Conservation (phyloP, 2,888 invertebrate species). For the Lacanobia wlatinum region DNA sequence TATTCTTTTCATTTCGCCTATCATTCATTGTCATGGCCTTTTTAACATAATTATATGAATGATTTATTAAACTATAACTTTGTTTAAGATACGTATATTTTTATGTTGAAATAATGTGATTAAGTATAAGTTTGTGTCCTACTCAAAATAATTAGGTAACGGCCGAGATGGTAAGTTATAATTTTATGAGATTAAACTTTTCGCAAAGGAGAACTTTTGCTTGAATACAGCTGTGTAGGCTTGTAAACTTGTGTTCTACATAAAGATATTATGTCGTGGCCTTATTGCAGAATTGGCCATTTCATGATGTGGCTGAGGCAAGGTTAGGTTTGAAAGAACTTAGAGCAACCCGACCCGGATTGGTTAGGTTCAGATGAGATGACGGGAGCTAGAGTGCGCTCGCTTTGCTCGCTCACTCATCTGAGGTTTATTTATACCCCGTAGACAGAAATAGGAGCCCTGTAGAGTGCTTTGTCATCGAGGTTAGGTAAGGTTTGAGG, state of each 20-base stretch:
- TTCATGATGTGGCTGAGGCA: neutral
- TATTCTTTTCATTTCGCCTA: neutral
- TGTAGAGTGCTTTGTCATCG: too few species aligned
- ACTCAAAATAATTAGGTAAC: neutral
- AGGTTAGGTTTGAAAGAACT: neutral
- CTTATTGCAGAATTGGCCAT: neutral
- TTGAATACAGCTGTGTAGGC: conserved; percentile 13
- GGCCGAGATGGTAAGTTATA: neutral
- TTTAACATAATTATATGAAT: neutral
- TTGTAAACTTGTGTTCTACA: neutral
- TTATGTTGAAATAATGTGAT: neutral
- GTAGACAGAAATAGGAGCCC: too few species aligned
- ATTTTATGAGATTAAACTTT: conserved; percentile 6
- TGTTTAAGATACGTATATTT: neutral
- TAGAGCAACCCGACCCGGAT: too few species aligned
- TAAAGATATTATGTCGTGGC: neutral
- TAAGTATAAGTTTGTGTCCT: neutral
- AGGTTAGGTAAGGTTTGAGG: too few species aligned
- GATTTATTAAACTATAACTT: neutral
- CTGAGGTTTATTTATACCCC: too few species aligned
- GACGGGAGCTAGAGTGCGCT: too few species aligned
- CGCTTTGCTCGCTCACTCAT: too few species aligned
- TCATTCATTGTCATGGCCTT: neutral
- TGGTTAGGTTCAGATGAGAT: too few species aligned
- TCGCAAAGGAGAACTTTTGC: conserved; percentile 23